A percentile compares a stretch with the other conserved stretches of the same genome.
Evolutionary conservation across 2,113 vertebrate genomes (phyloP).

Genomic region (Crotophaga sulcirostris): DNA sequence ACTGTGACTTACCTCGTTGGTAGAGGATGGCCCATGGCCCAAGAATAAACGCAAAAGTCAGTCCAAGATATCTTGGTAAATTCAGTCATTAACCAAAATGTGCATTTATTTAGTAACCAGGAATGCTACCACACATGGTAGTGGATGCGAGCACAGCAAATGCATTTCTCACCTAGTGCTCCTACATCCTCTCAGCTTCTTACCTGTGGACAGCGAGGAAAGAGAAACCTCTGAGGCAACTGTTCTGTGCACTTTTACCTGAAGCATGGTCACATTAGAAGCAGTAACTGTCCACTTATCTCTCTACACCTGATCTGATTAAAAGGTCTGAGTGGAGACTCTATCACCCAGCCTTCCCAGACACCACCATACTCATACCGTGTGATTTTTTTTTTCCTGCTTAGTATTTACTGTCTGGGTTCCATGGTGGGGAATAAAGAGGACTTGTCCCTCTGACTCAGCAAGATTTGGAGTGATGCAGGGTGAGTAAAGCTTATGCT

Average conservation of each 20-base stretch:
- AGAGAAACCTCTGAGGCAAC: not conserved
- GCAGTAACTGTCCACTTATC: not conserved
- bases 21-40: not conserved
- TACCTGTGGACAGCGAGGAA: not conserved
- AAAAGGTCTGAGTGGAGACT: not conserved
- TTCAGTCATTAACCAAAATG: not conserved
- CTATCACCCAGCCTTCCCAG: not conserved
- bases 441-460: not conserved
- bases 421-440: not conserved
- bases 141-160: not conserved
- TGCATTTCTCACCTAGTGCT: not conserved
- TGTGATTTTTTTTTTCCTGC: not conserved
- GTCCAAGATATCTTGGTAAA: not conserved
- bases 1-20: not conserved
- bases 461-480: not conserved
- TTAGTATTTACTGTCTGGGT: not conserved
- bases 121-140: not conserved
- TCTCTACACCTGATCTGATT: not conserved
- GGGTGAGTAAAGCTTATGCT: not conserved
- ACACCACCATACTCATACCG: not conserved
- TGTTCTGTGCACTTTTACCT: not conserved
- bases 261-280: not conserved
- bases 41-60: not conserved
- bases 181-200: not conserved
- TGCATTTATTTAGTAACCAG: not conserved